Conservation (phyloP, 2,888 invertebrate species). For the Drosophila yooni region DNA sequence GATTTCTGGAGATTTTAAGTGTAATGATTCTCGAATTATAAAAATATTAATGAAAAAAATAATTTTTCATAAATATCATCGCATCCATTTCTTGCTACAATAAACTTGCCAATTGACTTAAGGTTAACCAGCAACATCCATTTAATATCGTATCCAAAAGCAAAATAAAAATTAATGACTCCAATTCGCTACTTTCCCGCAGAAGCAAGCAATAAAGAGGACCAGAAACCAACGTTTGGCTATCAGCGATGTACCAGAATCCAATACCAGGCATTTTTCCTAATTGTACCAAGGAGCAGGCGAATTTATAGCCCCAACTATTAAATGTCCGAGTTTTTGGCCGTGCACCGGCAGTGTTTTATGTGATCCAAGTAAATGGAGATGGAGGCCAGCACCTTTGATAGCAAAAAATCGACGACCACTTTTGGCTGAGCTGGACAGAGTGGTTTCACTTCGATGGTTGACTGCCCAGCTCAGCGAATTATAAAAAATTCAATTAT, state of each 20-base stretch:
- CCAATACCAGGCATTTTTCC: slow-evolving; percentile 63
- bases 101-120: not conserved
- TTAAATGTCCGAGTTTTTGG: slow-evolving; percentile 60
- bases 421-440: slow-evolving; percentile 29
- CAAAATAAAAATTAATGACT: slow-evolving; percentile 27
- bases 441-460: slow-evolving; percentile 42
- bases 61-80: not conserved
- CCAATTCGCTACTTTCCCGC: slow-evolving; percentile 34
- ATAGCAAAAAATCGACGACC: slow-evolving; percentile 8
- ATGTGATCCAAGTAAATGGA: slow-evolving; percentile 34
- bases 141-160: slow-evolving; percentile 14
- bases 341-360: slow-evolving; percentile 51
- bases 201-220: slow-evolving; percentile 41
- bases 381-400: slow-evolving; percentile 10
- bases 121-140: slow-evolving; percentile 16
- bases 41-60: not conserved
- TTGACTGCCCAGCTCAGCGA: slow-evolving; percentile 54
- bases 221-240: slow-evolving; percentile 40
- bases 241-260: slow-evolving; percentile 68
- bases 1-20: too few species aligned
- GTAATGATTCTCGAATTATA: not conserved
- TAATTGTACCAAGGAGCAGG: slow-evolving; percentile 68
- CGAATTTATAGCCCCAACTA: slow-evolving; percentile 70
- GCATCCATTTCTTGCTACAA: not conserved
- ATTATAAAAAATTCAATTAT: slow-evolving; percentile 79